A percentile compares a stretch with the other conserved stretches of the same genome.
Conservation (phyloP, 1,140 invertebrate species). For the Vollenhovia emeryi region DNA sequence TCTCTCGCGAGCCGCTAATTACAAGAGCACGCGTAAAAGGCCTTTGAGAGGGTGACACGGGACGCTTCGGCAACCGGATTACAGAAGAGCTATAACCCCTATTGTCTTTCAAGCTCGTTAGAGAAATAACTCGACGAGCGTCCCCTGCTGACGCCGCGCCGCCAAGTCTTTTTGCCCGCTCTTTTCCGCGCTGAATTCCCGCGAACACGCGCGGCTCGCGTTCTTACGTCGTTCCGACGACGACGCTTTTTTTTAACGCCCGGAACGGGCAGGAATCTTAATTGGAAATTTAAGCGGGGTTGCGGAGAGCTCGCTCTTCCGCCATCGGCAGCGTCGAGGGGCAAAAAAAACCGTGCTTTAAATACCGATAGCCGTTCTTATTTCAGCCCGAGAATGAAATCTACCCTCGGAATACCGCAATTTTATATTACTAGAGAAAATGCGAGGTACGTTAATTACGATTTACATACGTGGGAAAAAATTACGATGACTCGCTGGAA, state of each 20-base stretch:
- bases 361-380: conserved; percentile 38
- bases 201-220: conserved; percentile 29
- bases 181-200: conserved; percentile 34
- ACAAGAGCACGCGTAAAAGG: conserved; percentile 46
- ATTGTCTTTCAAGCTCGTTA: conserved; percentile 60
- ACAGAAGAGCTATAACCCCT: conserved; percentile 55
- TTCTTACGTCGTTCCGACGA: conserved; percentile 31
- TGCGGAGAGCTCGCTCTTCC: conserved; percentile 28
- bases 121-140: conserved; percentile 52
- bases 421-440: conserved; percentile 17
- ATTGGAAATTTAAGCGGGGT: conserved; percentile 49
- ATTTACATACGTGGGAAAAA: background rate
- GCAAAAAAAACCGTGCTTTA: conserved; percentile 25
- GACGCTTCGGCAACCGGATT: conserved; percentile 45
- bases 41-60: conserved; percentile 51
- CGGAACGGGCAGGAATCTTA: conserved; percentile 39
- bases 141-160: background rate
- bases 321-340: background rate
- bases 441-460: background rate
- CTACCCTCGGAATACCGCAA: background rate
- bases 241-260: conserved; percentile 30
- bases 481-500: background rate
- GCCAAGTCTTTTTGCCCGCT: conserved; percentile 5
- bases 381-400: conserved; percentile 10
- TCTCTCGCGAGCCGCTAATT: conserved; percentile 48